Evolutionary conservation across 2,888 invertebrate genomes (phyloP), one percentile per base, ranked within the genome.

Genomic region (Margaritifera margaritifera): DNA sequence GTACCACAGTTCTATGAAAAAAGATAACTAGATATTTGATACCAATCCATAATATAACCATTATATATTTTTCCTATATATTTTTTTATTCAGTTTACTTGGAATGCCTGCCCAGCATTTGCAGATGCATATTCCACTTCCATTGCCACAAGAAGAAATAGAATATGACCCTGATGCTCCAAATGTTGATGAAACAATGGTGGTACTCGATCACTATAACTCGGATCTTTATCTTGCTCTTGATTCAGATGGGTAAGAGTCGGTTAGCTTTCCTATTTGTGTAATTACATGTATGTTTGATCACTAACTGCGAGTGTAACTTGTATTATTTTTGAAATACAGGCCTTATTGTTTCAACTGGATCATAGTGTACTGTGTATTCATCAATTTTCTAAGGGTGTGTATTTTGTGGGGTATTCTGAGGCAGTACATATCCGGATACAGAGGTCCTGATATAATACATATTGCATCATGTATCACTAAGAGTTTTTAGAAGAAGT

Each of bases 221-320:
- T 87, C 84, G 20, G 89, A 89, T 69, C 83, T 88, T 6, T 81
- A 88, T 70, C 75, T 89, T 6, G 74, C 79, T 27, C 83, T 89
- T 50, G 84, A 84, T 75, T 76, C 77, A 66, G 86, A 87, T 79
- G 87, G 88, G 86, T 88, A 76, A 76, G 82, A 65, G 50, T 24
- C 62, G 3, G n/a, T 55, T 2, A 42, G 50, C 52, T 50, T 31
- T 19, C 8, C 50, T 15, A n/a, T n/a, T n/a, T 42, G 11, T 59
- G 8, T 22, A 25, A 20, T 24, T 20, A 59, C 22, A n/a, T 51
- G 22, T 57, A 18, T 27, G 15, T 51, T 59, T 65, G 4, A 58
- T 55, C 3, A 2, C 51, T 59, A 2, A 25, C 19, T 4, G n/a
- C 15, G 2, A 22, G n/a, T 22, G n/a, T 8, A 24, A n/a, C 2